Base-by-base conservation (phyloP, 1,140 invertebrate genomes). In the Ctenoplectra terminalis region DNA sequence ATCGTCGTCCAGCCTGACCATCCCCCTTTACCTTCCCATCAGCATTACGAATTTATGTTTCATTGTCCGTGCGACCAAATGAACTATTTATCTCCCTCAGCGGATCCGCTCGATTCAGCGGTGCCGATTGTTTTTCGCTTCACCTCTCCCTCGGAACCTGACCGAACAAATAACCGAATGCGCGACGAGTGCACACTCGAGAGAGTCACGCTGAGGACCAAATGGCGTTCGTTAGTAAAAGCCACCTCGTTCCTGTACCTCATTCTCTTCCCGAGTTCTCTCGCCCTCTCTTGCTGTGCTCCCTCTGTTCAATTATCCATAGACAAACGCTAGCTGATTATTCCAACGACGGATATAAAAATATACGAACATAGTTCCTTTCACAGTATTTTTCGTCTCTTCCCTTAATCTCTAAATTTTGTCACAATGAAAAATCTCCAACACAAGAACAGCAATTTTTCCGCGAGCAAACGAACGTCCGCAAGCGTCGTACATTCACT, bases 221-320 rank as follows among this genome's bases (percentile, higher is more conserved):
- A 87, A 87, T 86, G 85, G 69, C 81, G 85, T 87, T 87, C 85
- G 85, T 87, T 87, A 87, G 85, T 78, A 82, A 86, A 86, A 86
- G 78, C 84, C 84, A 85, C 74, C 69, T 80, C 74, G 83, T 82
- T 85, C 85, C 70, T 70, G 72, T 73, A 66, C 60, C 67, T 76
- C 64, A 46, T 31, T 15, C 29, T 31, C 37, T 23, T 13, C 34
- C 1, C 2, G 48, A 52, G 37, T 17, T 2, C 13, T 61, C 46
- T 20, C 34, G 23, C 11, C 20, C 7, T 46, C 37, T 31, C 48
- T 37, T n/a, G 2, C 3, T 9, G 13, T 29, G 7, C 17, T n/a
- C 74, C 83, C 77, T 79, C 37, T 60, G 85, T 83, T 87, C 85
- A 87, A 86, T 87, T 87, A 86, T 87, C 74, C 70, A 67, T 64